Evolutionary conservation across 2,888 invertebrate species (phyloP), one percentile per base, ranked within the genome.

Genomic region (Lepidonotus clava): DNA sequence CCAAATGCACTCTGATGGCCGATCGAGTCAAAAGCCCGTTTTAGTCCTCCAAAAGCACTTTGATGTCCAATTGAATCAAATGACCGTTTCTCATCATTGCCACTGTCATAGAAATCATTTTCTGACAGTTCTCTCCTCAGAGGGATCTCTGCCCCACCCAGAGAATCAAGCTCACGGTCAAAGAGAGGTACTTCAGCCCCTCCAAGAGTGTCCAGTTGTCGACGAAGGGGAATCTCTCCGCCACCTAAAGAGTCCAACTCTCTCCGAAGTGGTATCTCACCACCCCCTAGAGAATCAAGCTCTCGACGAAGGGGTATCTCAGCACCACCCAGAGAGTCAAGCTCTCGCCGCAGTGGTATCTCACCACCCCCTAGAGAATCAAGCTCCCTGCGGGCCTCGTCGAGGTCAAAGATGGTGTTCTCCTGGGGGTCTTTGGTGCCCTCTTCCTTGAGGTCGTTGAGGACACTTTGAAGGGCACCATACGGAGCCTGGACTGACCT

Each of bases 91-190:
- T 46, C 36, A 38, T 66, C 84, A 41, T 40, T 66, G 40, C 38
- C 36, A n/a, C 40, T 41, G 40, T 66, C 66, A 32, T 66, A 40
- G 18, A 56, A 36, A 21, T 24, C n/a, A 84, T 84, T 66, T 40
- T 66, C 61, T 18, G 40, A 46, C 18, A 51, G 34, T 24, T 83
- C 51, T 41, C 76, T 76, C 36, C 76, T 1, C 1, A 85, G 28
- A 34, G 85, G 85, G 36, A 85, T 76, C 34, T 85, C 76, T 51
- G 28, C 85, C 11, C 76, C 85, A n/a, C 85, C 85, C 32, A 85
- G 71, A 21, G 76, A 51, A 32, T 85, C 85, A 18, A 85, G 76
- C 24, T 85, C 34, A 5, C 85, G 41, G 14, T 14, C 67, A 67
- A 41, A 36, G 8, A 85, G 32, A 5, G 85, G 85, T 8, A 85